phyloP scores from a whole-genome alignment of 2,113 vertebrate species.

The Holacanthus passer region DNA sequence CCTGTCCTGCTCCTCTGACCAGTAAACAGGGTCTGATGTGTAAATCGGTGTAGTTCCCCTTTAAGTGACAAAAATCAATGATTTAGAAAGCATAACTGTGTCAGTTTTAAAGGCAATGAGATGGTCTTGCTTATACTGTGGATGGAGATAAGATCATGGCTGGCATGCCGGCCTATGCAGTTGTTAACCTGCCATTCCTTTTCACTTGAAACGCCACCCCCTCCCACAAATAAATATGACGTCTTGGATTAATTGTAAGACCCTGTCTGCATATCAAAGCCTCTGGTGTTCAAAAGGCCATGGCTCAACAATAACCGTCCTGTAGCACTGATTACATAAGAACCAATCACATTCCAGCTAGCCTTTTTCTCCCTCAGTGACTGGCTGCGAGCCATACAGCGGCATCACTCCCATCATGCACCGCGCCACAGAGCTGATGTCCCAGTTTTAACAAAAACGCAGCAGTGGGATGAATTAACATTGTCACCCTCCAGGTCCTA shows the following conservation, averaged over 20 bases:
- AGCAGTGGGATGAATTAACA: constrained; percentile 51
- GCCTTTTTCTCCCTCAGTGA: constrained; percentile 49
- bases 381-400: constrained; percentile 68
- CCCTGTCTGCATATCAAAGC: constrained; percentile 52
- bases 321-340: constrained; percentile 65
- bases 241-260: background rate
- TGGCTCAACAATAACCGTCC: constrained; percentile 44
- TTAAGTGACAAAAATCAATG: constrained; percentile 10
- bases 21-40: too few relatives aligned
- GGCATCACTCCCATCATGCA: constrained; percentile 73
- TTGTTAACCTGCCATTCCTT: background rate
- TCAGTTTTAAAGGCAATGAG: constrained; percentile 25
- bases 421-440: constrained; percentile 55
- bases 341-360: constrained; percentile 64
- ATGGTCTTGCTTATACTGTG: constrained; percentile 35
- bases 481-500: constrained; percentile 45
- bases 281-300: constrained; percentile 50
- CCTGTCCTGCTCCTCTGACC: too few relatives aligned
- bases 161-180: constrained; percentile 16
- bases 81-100: background rate
- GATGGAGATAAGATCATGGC: constrained; percentile 27
- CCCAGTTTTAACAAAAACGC: constrained; percentile 71
- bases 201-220: background rate
- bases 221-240: constrained; percentile 35
- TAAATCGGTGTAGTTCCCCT: background rate